Evolutionary conservation across 2,888 invertebrate species (phyloP), one percentile per base, ranked within the genome.

Genomic region (Folsomia manolachei): DNA sequence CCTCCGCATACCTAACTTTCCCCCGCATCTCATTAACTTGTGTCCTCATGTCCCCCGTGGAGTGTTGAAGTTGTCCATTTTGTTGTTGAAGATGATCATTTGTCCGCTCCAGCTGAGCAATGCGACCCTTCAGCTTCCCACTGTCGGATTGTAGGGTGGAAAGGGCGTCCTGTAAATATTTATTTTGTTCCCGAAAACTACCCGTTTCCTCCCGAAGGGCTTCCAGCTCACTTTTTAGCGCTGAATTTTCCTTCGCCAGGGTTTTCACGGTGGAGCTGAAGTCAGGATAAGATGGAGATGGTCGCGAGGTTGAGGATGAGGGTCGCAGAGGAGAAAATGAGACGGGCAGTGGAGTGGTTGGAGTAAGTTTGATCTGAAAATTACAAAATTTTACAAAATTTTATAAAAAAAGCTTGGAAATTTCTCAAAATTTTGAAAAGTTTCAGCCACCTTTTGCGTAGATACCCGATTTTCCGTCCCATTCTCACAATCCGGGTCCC

Each of bases 71-170:
- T 14, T 75, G 77, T 1, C 77, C 77, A 27, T 77, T 75, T 64
- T 73, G 71, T 19, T 75, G 73, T 71, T 77, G 77, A 7, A 77
- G 69, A 63, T 77, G 73, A n/a, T 77, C 71, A 56, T 77, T 77
- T 11, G 73, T 73, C 39, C 73, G 71, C 60, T 77, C 77, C 0
- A 77, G 73, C 27, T 71, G 71, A 1, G 64, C 67, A 0, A 73
- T 71, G 19, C 77, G 60, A 27, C 64, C 63, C 24, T 73, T 71
- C n/a, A 70, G 63, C n/a, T 75, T 75, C 18, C 66, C 14, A 25
- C 62, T 71, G 18, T 73, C 75, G 24, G 67, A 69, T 52, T 75
- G 56, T 4, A 67, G 25, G 18, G 60, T n/a, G 19, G 24, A 26
- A 2, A 67, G 25, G 18, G 67, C 67, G 19, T 67, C 67, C 56